Evolutionary conservation across 2,888 invertebrate species (phyloP).

Genomic region (Zaprionus lineosus): DNA sequence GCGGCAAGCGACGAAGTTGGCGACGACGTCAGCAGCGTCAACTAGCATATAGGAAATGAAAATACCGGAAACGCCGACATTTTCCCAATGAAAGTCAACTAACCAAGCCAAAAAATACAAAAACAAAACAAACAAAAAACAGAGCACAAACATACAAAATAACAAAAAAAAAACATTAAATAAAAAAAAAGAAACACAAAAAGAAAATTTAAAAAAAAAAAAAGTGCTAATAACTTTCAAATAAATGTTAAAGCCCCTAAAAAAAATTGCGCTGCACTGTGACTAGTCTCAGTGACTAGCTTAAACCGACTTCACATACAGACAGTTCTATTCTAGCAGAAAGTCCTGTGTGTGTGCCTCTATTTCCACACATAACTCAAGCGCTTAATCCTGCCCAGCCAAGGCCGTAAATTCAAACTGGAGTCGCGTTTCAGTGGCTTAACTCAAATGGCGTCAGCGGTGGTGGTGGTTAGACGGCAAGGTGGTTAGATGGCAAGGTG

Average conservation of each 20-base stretch:
- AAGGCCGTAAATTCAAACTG: constrained; percentile 54
- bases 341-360: constrained; percentile 30
- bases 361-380: constrained; percentile 50
- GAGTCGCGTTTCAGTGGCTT: constrained; percentile 51
- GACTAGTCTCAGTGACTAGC: constrained; percentile 42
- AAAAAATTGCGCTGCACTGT: constrained; percentile 13
- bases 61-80: constrained; percentile 52
- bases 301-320: constrained; percentile 39
- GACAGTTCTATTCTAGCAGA: constrained; percentile 35
- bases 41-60: constrained; percentile 52
- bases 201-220: constrained; percentile 43
- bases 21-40: constrained; percentile 28
- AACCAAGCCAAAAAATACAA: constrained; percentile 26
- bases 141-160: constrained; percentile 8
- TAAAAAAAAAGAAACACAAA: constrained; percentile 21
- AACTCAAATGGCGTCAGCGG: constrained; percentile 36
- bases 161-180: background rate
- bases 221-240: constrained; percentile 60
- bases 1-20: constrained; percentile 18
- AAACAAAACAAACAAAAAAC: constrained; percentile 11
- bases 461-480: too few species aligned
- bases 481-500: too few species aligned
- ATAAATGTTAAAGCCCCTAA: constrained; percentile 50
- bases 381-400: constrained; percentile 45
- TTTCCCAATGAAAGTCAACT: constrained; percentile 51